Percentiles rank a stretch among this genome's conserved stretches.
phyloP scores from a whole-genome alignment of 2,888 invertebrate genomes.

The Hirtodrosophila confusa region DNA sequence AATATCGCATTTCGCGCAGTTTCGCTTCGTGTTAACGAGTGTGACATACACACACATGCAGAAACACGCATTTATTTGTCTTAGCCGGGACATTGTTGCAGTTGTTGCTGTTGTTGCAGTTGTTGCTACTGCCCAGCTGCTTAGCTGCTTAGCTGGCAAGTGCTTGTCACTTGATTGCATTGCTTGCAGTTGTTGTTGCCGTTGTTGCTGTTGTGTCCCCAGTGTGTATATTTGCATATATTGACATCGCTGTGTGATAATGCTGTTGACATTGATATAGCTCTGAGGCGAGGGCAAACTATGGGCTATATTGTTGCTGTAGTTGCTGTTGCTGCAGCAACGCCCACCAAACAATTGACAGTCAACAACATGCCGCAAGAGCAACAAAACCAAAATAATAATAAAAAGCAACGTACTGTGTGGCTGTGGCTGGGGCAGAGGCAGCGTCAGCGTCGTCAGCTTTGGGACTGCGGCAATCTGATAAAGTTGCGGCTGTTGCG shows the following conservation, averaged over 20 bases:
- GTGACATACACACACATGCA: conserved; percentile 70
- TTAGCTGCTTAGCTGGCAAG: conserved; percentile 52
- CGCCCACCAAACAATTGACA: conserved; percentile 79
- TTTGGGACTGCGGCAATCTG: conserved; percentile 67
- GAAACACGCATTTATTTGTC: conserved; percentile 75
- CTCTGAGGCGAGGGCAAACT: conserved; percentile 59
- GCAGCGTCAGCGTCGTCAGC: too few relatives aligned
- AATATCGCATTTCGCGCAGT: conserved; percentile 84
- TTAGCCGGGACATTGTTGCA: conserved; percentile 57
- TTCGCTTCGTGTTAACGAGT: conserved; percentile 81
- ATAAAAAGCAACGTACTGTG: conserved; percentile 29
- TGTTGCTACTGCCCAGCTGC: conserved; percentile 52
- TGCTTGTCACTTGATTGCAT: conserved; percentile 61
- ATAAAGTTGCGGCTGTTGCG: conserved; percentile 79
- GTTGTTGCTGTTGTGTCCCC: conserved; percentile 35
- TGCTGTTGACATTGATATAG: conserved; percentile 80
- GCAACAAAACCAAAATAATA: conserved; percentile 23
- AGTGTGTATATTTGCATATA: conserved; percentile 76
- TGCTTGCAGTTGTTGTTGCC: conserved; percentile 39
- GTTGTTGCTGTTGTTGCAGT: conserved; percentile 34
- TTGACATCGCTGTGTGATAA: conserved; percentile 80
- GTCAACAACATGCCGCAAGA: conserved; percentile 72
- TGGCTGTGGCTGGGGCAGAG: conserved; percentile 14
- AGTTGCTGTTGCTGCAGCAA: conserved; percentile 49
- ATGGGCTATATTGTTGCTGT: conserved; percentile 40